Conservation (phyloP, 2,113 vertebrate genomes). For the Brienomyrus longianalis region DNA sequence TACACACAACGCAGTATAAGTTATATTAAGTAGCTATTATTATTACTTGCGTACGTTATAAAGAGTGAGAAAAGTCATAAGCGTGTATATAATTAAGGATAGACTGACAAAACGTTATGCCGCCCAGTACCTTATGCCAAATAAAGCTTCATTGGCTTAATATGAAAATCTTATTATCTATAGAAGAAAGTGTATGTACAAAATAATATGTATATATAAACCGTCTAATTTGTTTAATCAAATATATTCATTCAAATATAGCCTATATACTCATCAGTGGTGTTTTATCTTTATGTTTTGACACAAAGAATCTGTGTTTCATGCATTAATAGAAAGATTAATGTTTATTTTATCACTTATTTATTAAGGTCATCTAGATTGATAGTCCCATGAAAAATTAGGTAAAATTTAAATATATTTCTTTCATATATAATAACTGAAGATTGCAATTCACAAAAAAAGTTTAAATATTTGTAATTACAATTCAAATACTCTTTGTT, state of each 20-base stretch:
- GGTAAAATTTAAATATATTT: not conserved
- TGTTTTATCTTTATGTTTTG: not conserved
- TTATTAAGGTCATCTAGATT: not conserved
- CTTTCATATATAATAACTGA: not conserved
- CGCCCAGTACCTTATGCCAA: not conserved
- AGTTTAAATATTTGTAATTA: not conserved
- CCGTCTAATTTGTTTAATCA: not conserved
- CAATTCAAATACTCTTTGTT: not conserved
- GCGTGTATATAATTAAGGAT: not conserved
- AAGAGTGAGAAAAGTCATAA: not conserved
- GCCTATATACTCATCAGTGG: not conserved
- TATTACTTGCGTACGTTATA: not conserved
- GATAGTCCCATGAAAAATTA: not conserved
- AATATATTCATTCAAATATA: not conserved
- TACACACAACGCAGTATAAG: not conserved
- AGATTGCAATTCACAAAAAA: not conserved
- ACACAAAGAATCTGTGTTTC: not conserved
- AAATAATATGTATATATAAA: not conserved
- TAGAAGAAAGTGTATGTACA: not conserved
- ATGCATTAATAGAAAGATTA: not conserved
- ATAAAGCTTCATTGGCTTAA: not conserved
- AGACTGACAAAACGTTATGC: not conserved
- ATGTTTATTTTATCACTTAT: not conserved
- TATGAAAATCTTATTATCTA: not conserved
- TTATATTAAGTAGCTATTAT: not conserved